These are phyloP conservation scores for Ovibos moschatus DNA, from an alignment of 2,113 vertebrate genomes.

Conservation along the genomic window DNA sequence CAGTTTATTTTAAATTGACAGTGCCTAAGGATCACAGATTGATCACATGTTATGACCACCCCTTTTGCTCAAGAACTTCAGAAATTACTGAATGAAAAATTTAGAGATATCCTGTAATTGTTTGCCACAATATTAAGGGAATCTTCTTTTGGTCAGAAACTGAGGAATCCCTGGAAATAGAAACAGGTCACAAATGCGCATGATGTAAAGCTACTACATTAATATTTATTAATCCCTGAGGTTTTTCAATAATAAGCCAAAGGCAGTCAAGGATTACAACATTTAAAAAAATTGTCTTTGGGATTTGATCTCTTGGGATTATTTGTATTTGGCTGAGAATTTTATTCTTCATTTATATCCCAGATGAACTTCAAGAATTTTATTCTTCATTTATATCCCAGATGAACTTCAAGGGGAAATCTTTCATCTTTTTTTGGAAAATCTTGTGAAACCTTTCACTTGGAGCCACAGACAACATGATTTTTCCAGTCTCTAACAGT, in stretches of 20 bases:
- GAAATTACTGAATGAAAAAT: neutral
- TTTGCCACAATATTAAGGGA: neutral
- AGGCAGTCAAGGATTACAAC: neutral
- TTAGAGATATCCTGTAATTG: neutral
- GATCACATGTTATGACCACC: neutral
- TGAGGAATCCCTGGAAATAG: neutral
- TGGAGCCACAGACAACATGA: constrained; percentile 63
- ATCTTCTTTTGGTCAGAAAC: neutral
- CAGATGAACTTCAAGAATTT: constrained; percentile 41
- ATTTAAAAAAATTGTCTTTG: neutral
- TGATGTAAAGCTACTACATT: neutral
- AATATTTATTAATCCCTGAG: neutral
- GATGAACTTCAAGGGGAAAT: neutral
- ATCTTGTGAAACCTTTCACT: constrained; percentile 62
- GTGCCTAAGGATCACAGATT: neutral
- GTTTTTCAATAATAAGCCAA: neutral
- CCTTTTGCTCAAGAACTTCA: neutral
- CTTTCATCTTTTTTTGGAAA: constrained; percentile 48
- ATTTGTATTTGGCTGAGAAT: neutral
- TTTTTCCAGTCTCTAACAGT: constrained; percentile 73
- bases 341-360: constrained; percentile 43
- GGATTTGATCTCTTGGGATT: neutral
- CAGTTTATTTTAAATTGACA: neutral
- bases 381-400: constrained; percentile 57
- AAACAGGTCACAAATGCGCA: too few relatives aligned